Evolutionary conservation across 2,888 invertebrate species (phyloP).

Genomic region (Odontothrips loti): DNA sequence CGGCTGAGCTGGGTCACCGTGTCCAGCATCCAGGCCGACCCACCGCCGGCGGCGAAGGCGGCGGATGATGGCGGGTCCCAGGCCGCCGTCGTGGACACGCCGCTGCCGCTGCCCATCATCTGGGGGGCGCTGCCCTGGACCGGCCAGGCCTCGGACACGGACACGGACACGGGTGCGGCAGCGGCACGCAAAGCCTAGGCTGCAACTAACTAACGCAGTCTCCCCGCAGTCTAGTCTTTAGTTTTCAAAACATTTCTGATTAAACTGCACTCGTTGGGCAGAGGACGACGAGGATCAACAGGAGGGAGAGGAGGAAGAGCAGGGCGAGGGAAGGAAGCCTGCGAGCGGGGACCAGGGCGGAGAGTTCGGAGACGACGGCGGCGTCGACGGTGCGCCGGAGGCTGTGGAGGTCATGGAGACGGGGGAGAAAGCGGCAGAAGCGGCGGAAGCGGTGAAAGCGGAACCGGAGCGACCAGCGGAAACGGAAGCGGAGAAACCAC

Average conservation of each 20-base stretch:
- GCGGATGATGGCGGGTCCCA: not conserved
- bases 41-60: not conserved
- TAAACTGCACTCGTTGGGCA: not conserved
- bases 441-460: not conserved
- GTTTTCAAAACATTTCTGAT: too few relatives aligned
- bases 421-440: not conserved
- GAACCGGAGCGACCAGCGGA: not conserved
- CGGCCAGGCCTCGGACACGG: not conserved
- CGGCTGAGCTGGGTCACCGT: conserved; percentile 4
- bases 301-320: not conserved
- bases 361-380: not conserved
- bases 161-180: too few relatives aligned
- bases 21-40: not conserved
- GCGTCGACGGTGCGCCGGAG: not conserved
- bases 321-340: not conserved
- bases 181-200: too few relatives aligned
- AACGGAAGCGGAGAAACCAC: not conserved
- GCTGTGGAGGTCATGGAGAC: not conserved
- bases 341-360: too few relatives aligned
- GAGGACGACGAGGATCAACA: not conserved
- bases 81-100: not conserved
- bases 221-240: too few relatives aligned
- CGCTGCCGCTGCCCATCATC: conserved; percentile 14
- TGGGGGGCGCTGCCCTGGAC: not conserved
- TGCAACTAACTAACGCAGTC: too few relatives aligned